Evolutionary conservation across 2,888 invertebrate genomes (phyloP).

Genomic region (Anoncus sp.): DNA sequence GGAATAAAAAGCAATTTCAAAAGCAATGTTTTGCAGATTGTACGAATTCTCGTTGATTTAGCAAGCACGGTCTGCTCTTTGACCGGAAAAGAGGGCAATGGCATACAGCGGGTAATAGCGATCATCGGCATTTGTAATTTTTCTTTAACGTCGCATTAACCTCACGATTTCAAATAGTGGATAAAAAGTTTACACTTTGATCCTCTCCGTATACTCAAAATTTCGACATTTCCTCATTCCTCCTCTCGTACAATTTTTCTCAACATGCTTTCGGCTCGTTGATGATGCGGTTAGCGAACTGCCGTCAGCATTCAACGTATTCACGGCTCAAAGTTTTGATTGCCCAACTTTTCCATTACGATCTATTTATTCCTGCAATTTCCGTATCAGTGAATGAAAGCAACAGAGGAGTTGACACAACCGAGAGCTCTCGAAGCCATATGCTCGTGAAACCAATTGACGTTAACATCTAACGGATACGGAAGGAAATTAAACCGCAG

Average conservation of each 20-base stretch:
- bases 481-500: constrained; percentile 1
- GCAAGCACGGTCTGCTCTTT: too few species aligned
- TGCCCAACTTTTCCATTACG: constrained; percentile 1
- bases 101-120: too few species aligned
- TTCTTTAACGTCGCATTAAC: background rate
- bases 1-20: too few species aligned
- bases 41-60: too few species aligned
- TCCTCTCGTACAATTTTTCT: background rate
- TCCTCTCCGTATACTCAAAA: background rate
- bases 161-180: background rate
- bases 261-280: background rate
- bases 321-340: constrained; percentile 17
- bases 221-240: background rate
- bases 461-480: background rate
- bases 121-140: too few species aligned
- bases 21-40: too few species aligned
- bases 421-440: background rate
- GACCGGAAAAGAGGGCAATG: too few species aligned
- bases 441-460: background rate
- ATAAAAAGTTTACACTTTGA: constrained; percentile 16
- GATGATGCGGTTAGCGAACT: background rate
- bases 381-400: background rate
- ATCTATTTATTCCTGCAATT: background rate
- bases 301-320: constrained; percentile 10
- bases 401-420: background rate